These are phyloP conservation scores for Macropodus opercularis DNA, from an alignment of 2,797 vertebrate species.

Conservation along the genomic window DNA sequence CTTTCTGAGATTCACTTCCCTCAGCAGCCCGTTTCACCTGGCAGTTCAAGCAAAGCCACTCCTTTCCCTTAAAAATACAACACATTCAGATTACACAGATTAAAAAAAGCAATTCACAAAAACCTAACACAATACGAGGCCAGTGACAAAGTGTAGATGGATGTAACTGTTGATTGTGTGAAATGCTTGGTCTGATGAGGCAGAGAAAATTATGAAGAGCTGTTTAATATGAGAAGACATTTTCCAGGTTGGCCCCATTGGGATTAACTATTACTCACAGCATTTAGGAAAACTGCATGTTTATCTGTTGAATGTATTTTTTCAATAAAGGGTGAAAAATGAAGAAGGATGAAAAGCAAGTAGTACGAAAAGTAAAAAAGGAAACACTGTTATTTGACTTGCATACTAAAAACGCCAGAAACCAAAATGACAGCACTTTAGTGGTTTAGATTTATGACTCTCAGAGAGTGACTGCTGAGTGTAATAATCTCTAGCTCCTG, in stretches of 20 bases:
- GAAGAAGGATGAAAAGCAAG: too few species aligned
- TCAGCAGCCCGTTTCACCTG: conserved; percentile 90
- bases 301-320: too few species aligned
- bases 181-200: neutral
- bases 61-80: conserved; percentile 70
- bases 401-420: neutral
- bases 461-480: conserved; percentile 6
- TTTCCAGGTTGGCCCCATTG: neutral
- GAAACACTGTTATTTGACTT: conserved; percentile 2
- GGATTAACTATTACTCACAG: too few species aligned
- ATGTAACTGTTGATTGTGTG: neutral
- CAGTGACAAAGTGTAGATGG: neutral
- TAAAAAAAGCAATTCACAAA: neutral
- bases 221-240: neutral
- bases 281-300: too few species aligned
- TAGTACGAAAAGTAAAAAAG: too few species aligned
- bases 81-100: conserved; percentile 10
- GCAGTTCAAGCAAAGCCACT: conserved; percentile 96
- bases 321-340: too few species aligned
- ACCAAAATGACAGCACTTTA: neutral
- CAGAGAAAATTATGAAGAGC: neutral
- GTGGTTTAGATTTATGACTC: conserved; percentile 9
- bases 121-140: neutral
- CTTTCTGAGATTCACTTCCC: conserved; percentile 75
- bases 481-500: neutral